A percentile compares a stretch with the other conserved stretches of the same genome.
These are phyloP conservation scores for Eidolon dupreanum DNA, from an alignment of 2,797 vertebrate genomes.

Conservation along the genomic window DNA sequence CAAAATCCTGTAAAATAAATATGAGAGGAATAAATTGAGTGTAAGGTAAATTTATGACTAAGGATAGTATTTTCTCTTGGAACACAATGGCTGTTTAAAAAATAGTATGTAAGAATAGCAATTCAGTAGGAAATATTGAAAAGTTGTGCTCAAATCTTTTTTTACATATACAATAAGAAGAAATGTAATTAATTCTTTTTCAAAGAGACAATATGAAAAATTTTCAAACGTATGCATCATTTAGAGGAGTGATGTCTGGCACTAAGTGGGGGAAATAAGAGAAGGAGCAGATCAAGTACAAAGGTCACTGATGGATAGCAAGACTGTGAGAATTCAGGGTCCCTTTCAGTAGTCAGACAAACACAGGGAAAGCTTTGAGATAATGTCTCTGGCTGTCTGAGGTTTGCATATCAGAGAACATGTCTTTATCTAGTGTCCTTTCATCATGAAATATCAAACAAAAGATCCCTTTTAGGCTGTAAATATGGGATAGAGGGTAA, in stretches of 20 bases:
- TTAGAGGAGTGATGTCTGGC: neutral
- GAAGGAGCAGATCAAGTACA: neutral
- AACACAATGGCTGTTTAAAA: neutral
- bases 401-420: neutral
- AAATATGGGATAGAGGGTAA: neutral
- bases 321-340: neutral
- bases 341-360: neutral
- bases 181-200: neutral
- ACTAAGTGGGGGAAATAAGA: neutral
- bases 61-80: neutral
- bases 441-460: neutral
- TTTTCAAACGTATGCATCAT: neutral
- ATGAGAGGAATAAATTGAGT: neutral
- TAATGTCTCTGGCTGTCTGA: neutral
- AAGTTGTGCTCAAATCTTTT: neutral
- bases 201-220: neutral
- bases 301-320: neutral
- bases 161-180: neutral
- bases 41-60: neutral
- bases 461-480: neutral
- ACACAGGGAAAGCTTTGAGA: neutral
- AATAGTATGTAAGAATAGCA: neutral
- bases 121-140: neutral
- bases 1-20: conserved; percentile 14
- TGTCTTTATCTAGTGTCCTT: neutral